phyloP scores from a whole-genome alignment of 2,797 vertebrate species.

The Labeo calbasu region DNA sequence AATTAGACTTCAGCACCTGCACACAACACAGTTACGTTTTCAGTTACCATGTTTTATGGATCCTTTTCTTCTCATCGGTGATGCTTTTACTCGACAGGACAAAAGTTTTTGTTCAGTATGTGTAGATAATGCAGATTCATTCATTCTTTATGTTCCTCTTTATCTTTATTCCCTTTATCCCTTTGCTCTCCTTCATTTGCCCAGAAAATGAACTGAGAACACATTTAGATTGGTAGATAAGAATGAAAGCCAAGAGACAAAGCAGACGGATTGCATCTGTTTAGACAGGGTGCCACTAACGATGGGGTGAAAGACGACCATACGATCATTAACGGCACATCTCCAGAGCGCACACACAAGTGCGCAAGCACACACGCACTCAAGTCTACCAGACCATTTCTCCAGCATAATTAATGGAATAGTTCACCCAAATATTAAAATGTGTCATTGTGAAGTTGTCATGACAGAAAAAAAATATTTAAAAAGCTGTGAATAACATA shows the following conservation, averaged over 20 bases:
- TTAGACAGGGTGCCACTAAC: constrained; percentile 38
- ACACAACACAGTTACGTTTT: constrained; percentile 20
- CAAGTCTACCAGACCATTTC: neutral
- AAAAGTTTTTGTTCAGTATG: constrained; percentile 37
- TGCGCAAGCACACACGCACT: neutral
- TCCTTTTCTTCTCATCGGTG: constrained; percentile 37
- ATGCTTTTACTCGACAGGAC: constrained; percentile 33
- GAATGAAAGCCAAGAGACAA: constrained; percentile 42
- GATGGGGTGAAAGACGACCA: constrained; percentile 28
- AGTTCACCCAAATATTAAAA: neutral
- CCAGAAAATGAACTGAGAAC: constrained; percentile 45
- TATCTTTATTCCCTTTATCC: constrained; percentile 41
- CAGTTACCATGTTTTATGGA: constrained; percentile 40
- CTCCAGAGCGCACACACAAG: neutral
- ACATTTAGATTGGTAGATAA: constrained; percentile 48
- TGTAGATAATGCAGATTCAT: constrained; percentile 34
- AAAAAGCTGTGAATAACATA: constrained; percentile 18
- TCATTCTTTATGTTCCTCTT: constrained; percentile 33
- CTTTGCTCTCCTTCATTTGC: constrained; percentile 34
- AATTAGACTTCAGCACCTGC: constrained; percentile 1
- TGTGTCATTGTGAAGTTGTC: neutral
- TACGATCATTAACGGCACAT: constrained; percentile 22
- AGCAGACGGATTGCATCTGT: constrained; percentile 22
- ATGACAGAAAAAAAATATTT: neutral
- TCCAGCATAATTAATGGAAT: constrained; percentile 16